Percentiles rank a stretch among this genome's conserved stretches.
Evolutionary conservation across 2,797 vertebrate species (phyloP).

Genomic region (Melanotaenia boesemani): DNA sequence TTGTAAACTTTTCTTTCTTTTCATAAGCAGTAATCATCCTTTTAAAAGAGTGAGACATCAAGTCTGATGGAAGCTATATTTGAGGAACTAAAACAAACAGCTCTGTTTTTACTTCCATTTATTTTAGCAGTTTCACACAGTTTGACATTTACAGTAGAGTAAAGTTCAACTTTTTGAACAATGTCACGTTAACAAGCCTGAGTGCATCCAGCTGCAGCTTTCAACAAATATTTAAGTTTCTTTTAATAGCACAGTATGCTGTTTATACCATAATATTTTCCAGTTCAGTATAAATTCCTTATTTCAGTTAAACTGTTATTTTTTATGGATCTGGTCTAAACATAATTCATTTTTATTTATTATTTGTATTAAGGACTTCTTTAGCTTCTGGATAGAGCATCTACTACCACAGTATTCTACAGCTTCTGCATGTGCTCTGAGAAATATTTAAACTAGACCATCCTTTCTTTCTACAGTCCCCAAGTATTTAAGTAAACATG

Average conservation of each 20-base stretch:
- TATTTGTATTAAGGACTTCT: background rate
- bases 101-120: conserved; percentile 4
- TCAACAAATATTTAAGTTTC: conserved; percentile 4
- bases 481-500: background rate
- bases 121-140: background rate
- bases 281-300: background rate
- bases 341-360: background rate
- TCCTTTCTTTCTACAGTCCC: conserved; percentile 5
- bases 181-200: background rate
- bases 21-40: background rate
- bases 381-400: background rate
- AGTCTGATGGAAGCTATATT: background rate
- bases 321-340: background rate
- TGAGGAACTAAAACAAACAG: conserved; percentile 29
- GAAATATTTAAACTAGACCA: conserved; percentile 21
- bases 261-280: background rate
- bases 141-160: background rate
- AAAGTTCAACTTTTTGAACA: background rate
- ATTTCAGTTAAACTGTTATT: too few species aligned
- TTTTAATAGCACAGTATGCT: background rate
- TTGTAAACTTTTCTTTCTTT: too few species aligned
- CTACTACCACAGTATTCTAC: background rate
- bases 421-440: background rate
- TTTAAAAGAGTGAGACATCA: background rate
- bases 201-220: conserved; percentile 4